Evolutionary conservation across 1,140 invertebrate species (phyloP).

Genomic region (Ceratoteleas bidentatus): DNA sequence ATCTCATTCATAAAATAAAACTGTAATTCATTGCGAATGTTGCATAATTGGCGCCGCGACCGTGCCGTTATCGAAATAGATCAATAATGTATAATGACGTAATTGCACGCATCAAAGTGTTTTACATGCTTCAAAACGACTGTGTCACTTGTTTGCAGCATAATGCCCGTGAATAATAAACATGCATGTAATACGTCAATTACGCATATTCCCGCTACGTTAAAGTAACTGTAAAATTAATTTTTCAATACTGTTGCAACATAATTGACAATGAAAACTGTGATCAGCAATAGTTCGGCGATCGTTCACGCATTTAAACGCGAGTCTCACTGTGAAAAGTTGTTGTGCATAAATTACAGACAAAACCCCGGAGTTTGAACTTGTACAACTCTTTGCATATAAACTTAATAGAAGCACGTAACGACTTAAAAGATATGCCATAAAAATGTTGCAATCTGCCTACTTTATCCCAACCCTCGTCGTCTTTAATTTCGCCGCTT

Average conservation of each 20-base stretch:
- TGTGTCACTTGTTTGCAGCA: background rate
- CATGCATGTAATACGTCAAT: background rate
- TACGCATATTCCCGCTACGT: background rate
- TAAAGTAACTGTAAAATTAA: background rate
- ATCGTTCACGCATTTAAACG: conserved; percentile 14
- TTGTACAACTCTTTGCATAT: conserved; percentile 33
- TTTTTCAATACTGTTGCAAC: too few relatives aligned
- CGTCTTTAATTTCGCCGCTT: conserved; percentile 33
- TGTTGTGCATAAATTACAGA: conserved; percentile 41
- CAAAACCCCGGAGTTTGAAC: conserved; percentile 33
- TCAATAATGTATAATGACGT: conserved; percentile 17
- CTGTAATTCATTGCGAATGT: conserved; percentile 14
- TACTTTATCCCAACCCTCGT: conserved; percentile 37
- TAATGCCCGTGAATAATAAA: background rate
- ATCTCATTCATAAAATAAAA: conserved; percentile 3
- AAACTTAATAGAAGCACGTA: conserved; percentile 50
- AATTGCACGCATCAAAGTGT: conserved; percentile 11
- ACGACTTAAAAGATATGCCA: conserved; percentile 32
- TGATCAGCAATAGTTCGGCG: conserved; percentile 17
- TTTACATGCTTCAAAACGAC: conserved; percentile 10
- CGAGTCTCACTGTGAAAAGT: conserved; percentile 37
- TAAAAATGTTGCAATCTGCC: conserved; percentile 53
- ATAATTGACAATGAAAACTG: conserved; percentile 22
- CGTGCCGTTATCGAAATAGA: conserved; percentile 15
- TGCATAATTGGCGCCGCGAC: background rate